phyloP scores from a whole-genome alignment of 2,113 vertebrate species.

The Colaptes auratus region DNA sequence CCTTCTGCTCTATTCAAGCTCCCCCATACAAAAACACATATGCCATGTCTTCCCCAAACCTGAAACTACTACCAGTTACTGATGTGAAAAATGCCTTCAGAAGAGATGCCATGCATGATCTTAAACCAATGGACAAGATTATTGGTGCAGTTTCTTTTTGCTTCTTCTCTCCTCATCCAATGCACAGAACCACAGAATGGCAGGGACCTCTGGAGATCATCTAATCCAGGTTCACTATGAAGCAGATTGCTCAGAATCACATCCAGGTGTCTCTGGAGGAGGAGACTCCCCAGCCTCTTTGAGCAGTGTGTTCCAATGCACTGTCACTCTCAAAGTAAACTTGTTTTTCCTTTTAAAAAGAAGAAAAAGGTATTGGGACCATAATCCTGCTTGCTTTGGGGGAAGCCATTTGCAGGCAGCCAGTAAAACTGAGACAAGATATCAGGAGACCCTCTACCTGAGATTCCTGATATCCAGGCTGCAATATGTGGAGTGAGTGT shows the following conservation, averaged over 20 bases:
- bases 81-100: background rate
- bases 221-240: too few relatives aligned
- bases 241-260: too few relatives aligned
- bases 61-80: background rate
- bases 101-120: background rate
- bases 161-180: background rate
- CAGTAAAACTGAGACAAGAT: background rate
- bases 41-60: background rate
- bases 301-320: too few relatives aligned
- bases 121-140: background rate
- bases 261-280: too few relatives aligned
- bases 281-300: too few relatives aligned
- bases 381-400: background rate
- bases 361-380: background rate
- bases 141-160: background rate
- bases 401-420: background rate
- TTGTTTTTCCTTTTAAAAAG: background rate
- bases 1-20: background rate
- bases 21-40: background rate
- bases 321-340: too few relatives aligned
- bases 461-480: background rate
- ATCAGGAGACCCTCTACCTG: fast-evolving
- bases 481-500: too few relatives aligned
- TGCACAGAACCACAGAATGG: background rate
- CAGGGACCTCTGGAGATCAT: background rate